Evolutionary conservation across 1,140 invertebrate genomes (phyloP), one percentile per base, ranked within the genome.

Genomic region (Rhyzopertha dominica): DNA sequence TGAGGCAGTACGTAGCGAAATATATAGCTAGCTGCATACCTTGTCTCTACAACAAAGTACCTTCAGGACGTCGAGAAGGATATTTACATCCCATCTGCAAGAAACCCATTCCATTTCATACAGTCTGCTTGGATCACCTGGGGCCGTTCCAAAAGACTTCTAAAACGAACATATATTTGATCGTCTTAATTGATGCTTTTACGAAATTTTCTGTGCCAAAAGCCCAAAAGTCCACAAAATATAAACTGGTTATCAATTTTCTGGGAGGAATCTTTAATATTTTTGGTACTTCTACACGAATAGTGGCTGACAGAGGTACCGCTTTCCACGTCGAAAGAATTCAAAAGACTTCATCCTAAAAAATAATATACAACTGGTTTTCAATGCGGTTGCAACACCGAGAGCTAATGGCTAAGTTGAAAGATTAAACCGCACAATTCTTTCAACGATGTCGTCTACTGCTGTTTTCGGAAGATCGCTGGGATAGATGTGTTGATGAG

Each of bases 101-200:
- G 26, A 46, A 46, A 32, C 49, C 43, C 4, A 28, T 46, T 22
- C 60, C 55, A 14, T 51, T 58, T 12, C 50, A 65, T 30, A 65
- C 61, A 0, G 19, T 57, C 8, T 61, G 63, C 26, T 3, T 61
- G 0, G 59, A 66, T 30, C 61, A 62, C 38, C 18, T 62, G 25
- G 59, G 54, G 8, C 61, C 55, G 0, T 55, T 62, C 32, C 39
- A 51, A 56, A 35, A 31, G 64, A 58, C 54, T 3, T 41, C 14
- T 24, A 47, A 49, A 35, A 23, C 19, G 25, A 38, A 38, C 25
- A 3, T 38, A 19, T 23, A 41, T 20, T 16, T 41, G 3, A 28
- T 41, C 35, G 24, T 41, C 8, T 3, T 29, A 10, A 41, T 47
- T 10, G 44, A 47, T 28, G 37, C 46, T 4, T 51, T 3, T 51